These are phyloP conservation scores for Brachionus manjavacas DNA, from an alignment of 1,140 invertebrate species.

Conservation along the genomic window DNA sequence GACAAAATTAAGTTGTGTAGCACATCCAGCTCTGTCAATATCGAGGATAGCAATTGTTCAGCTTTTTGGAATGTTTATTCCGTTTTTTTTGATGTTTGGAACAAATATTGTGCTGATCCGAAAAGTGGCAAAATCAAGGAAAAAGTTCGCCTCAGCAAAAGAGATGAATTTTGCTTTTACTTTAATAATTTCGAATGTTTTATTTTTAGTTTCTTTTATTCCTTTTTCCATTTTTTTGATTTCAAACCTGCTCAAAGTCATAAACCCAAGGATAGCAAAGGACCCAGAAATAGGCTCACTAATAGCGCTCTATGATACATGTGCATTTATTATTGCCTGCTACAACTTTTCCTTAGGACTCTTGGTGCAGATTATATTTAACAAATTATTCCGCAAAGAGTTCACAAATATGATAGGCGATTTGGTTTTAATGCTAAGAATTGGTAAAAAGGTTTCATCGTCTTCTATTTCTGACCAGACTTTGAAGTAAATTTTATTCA, in stretches of 20 bases:
- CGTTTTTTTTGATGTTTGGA: slow-evolving; percentile 2
- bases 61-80: not conserved
- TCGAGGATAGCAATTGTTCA: not conserved
- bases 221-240: not conserved
- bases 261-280: not conserved
- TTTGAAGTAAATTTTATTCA: not conserved
- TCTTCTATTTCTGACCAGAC: not conserved
- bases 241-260: not conserved
- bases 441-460: not conserved
- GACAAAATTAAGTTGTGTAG: not conserved
- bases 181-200: not conserved
- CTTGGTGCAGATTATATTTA: not conserved
- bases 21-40: not conserved
- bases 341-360: not conserved
- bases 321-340: not conserved
- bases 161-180: not conserved
- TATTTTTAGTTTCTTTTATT: not conserved
- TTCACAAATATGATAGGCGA: not conserved
- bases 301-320: not conserved
- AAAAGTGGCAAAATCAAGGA: not conserved
- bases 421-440: not conserved
- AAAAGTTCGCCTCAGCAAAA: not conserved
- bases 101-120: not conserved
- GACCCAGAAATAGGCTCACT: not conserved
- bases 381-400: not conserved